phyloP scores from a whole-genome alignment of 2,113 vertebrate species.

The Cygnus atratus region DNA sequence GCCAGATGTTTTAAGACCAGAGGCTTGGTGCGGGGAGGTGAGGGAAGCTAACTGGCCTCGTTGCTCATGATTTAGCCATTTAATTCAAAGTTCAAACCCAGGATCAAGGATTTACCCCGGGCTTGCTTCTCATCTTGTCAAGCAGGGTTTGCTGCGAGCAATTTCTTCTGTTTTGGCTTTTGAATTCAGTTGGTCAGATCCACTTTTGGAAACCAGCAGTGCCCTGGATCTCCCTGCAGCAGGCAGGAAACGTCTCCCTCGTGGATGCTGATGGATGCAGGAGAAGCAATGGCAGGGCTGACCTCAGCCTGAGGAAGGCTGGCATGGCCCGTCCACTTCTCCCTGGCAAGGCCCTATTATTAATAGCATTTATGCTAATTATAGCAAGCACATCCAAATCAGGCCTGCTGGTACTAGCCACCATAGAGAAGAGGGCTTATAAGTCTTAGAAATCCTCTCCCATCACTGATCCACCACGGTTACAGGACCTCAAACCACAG shows the following conservation, averaged over 20 bases:
- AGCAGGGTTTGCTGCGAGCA: not conserved
- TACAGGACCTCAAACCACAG: not conserved
- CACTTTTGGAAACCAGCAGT: not conserved
- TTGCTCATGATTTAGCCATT: not conserved
- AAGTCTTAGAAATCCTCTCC: not conserved
- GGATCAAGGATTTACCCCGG: not conserved
- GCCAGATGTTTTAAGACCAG: not conserved
- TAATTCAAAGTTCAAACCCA: not conserved
- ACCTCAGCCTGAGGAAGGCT: not conserved
- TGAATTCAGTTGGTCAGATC: rapidly evolving
- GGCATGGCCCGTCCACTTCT: not conserved
- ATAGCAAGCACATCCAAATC: not conserved
- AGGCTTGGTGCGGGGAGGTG: not conserved
- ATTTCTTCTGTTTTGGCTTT: not conserved
- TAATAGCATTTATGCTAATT: not conserved
- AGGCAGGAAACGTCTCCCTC: not conserved
- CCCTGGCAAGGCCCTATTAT: not conserved
- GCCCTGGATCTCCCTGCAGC: not conserved
- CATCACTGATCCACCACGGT: rapidly evolving
- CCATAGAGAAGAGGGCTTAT: not conserved
- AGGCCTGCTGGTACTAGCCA: not conserved
- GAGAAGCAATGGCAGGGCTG: not conserved
- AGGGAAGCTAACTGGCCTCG: not conserved
- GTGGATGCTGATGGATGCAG: not conserved
- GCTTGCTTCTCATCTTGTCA: not conserved